Evolutionary conservation across 2,113 vertebrate genomes (phyloP).

Genomic region (Xenus cinereus): DNA sequence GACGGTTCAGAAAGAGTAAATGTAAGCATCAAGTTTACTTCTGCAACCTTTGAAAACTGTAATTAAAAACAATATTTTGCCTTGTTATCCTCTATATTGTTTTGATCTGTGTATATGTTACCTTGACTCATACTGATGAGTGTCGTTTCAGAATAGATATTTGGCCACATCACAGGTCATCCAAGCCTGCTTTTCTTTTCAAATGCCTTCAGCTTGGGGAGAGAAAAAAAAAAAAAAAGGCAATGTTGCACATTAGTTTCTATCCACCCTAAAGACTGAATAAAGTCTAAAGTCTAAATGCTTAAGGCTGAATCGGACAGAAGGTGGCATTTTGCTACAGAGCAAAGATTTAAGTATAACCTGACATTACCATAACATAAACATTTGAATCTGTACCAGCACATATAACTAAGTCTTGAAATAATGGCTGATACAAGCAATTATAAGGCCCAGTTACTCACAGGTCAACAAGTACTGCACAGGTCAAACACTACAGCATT

Average conservation of each 20-base stretch:
- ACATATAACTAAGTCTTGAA: background rate
- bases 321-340: background rate
- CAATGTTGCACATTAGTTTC: background rate
- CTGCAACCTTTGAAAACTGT: background rate
- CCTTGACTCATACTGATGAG: background rate
- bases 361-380: background rate
- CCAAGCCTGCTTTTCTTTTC: background rate
- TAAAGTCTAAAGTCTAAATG: background rate
- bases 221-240: rapidly evolving
- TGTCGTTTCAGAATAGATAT: background rate
- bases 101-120: background rate
- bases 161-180: background rate
- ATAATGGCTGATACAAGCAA: background rate
- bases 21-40: background rate
- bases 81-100: background rate
- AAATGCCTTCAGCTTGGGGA: background rate
- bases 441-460: background rate
- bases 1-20: background rate
- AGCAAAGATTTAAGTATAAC: background rate
- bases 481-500: background rate
- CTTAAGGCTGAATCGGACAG: background rate
- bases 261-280: background rate
- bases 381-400: background rate
- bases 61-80: background rate
- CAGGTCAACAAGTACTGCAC: background rate